A percentile compares a stretch with the other conserved stretches of the same genome.
These are phyloP conservation scores for Lepidurus arcticus DNA, from an alignment of 1,140 invertebrate genomes.

Conservation along the genomic window DNA sequence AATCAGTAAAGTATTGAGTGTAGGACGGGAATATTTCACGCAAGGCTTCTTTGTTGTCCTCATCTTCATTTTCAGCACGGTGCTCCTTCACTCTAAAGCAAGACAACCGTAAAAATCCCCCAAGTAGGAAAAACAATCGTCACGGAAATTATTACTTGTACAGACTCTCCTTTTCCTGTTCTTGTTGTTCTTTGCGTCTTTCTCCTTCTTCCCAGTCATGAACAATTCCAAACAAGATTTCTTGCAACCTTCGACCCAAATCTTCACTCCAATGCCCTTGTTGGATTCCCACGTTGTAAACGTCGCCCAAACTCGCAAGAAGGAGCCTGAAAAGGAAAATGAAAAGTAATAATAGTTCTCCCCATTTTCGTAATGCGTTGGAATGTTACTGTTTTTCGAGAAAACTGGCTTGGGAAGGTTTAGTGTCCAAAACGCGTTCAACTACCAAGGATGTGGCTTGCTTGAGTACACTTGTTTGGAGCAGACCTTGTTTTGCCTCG, in stretches of 20 bases:
- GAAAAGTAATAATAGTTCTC: neutral
- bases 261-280: neutral
- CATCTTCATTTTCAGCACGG: constrained; percentile 2
- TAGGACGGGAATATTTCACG: constrained; percentile 34
- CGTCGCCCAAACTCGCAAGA: neutral
- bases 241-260: neutral
- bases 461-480: neutral
- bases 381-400: neutral
- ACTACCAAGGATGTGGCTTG: neutral
- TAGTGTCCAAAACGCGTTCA: neutral
- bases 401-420: neutral
- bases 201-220: constrained; percentile 52
- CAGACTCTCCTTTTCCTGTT: constrained; percentile 68
- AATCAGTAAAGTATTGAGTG: constrained; percentile 26
- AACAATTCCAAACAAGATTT: constrained; percentile 17
- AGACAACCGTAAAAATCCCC: no score
- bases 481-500: neutral
- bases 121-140: constrained; percentile 34
- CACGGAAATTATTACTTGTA: constrained; percentile 55
- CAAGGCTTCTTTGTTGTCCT: constrained; percentile 25
- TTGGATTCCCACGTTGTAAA: neutral
- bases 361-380: neutral
- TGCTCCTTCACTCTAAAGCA: constrained; percentile 24
- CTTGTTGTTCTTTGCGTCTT: constrained; percentile 57
- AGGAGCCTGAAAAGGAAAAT: neutral